Percentiles rank a stretch among this genome's conserved stretches.
Evolutionary conservation across 2,797 vertebrate genomes (phyloP).

Genomic region (Arctocebus calabarensis): DNA sequence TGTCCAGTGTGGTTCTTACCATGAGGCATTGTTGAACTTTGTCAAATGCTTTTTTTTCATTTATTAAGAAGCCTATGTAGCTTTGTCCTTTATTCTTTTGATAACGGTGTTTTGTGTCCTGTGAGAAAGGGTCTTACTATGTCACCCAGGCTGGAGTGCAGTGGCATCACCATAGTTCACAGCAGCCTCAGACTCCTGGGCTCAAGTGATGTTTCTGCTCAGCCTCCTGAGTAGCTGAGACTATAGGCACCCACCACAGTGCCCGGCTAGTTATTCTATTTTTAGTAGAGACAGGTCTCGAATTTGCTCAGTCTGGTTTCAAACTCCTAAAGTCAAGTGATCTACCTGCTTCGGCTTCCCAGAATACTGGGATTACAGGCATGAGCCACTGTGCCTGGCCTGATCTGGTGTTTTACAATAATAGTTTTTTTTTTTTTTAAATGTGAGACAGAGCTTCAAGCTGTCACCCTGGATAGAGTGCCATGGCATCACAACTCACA

Average conservation of each 20-base stretch:
- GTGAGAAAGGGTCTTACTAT: not conserved
- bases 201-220: not conserved
- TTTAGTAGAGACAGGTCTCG: not conserved
- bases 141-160: not conserved
- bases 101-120: not conserved
- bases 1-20: not conserved
- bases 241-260: not conserved
- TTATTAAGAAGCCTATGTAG: not conserved
- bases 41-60: not conserved
- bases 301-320: not conserved
- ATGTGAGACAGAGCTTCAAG: no score
- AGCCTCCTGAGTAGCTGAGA: not conserved
- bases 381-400: no score
- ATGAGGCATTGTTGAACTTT: not conserved
- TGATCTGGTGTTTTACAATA: not conserved
- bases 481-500: no score
- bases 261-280: not conserved
- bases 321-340: not conserved
- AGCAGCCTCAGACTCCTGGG: not conserved
- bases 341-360: not conserved
- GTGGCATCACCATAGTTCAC: not conserved
- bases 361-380: not conserved
- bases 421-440: not conserved
- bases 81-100: not conserved
- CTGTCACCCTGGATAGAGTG: no score